Base-by-base conservation (phyloP, 1,140 invertebrate species). In the Pseudobourletiella spinata region DNA sequence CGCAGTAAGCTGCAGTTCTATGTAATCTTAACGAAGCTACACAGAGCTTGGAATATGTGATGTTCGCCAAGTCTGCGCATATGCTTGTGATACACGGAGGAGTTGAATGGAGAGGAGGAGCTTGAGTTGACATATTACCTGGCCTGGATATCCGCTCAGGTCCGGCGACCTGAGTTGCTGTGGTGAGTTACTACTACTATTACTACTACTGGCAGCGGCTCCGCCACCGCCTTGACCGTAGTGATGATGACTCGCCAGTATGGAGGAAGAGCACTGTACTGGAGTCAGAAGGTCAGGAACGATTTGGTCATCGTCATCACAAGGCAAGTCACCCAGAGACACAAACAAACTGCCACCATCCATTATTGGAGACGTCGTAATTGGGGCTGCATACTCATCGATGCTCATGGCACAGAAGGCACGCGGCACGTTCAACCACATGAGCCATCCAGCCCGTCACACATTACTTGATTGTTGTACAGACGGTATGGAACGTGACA, bases 261-360 rank as follows among this genome's bases (percentile, higher is more conserved):
- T 60, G 63, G 57, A 59, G 26, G 63, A 65, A 50, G 57, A 59
- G 52, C 25, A 42, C 26, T 15, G 16, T 22, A 25, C 20, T 30
- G 62, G 57, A 64, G 58, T 61, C 46, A 65, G 59, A 39, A 65
- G 58, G 63, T 65, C 63, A 57, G 63, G 63, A 51, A 65, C 63
- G 32, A 61, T 61, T 46, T 61, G 59, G 35, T 65, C 57, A 60
- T 65, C 63, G 51, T 65, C 63, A 42, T 59, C 57, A 59, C 42
- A 57, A 57, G 46, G 56, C 58, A 65, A 58, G 58, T 60, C 58
- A 52, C 55, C 59, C 43, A 65, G 30, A 60, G 63, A 50, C 58
- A 60, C 52, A 35, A 65, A 55, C 28, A 59, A 65, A 65, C 63
- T 65, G 46, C 58, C 63, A 64, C 57, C 51, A 56, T 61, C 59